A percentile compares a stretch with the other conserved stretches of the same genome.
Conservation (phyloP, 2,113 vertebrate genomes). For the Polyodon spathula region DNA sequence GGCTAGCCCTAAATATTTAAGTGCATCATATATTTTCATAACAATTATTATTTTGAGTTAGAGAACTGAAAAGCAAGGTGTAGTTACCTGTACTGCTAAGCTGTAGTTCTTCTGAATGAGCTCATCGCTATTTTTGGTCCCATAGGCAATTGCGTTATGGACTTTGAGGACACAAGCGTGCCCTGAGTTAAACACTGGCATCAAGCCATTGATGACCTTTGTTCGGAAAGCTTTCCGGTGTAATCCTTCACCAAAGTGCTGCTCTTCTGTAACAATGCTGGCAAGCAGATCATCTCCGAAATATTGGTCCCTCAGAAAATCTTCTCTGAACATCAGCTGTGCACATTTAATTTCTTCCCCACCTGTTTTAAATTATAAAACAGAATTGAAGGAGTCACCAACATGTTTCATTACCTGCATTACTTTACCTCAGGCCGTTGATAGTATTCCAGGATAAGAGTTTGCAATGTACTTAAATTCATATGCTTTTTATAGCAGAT, state of each 20-base stretch:
- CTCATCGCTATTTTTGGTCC: conserved; percentile 69
- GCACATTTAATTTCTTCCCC: conserved; percentile 76
- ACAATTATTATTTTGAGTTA: no score
- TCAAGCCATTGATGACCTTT: conserved; percentile 62
- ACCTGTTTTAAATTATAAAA: conserved; percentile 33
- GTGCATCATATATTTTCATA: no score
- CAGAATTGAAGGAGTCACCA: not conserved
- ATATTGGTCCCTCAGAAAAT: conserved; percentile 75
- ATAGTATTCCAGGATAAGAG: no score
- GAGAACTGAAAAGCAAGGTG: not conserved
- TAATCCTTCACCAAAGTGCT: conserved; percentile 88
- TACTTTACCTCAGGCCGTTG: not conserved
- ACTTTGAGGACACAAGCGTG: conserved; percentile 88
- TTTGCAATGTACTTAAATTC: no score
- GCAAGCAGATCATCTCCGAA: conserved; percentile 68
- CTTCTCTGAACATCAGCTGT: conserved; percentile 75
- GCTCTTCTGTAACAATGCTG: conserved; percentile 72
- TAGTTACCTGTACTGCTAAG: conserved; percentile 77
- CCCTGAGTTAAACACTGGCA: conserved; percentile 57
- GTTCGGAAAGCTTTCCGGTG: conserved; percentile 86
- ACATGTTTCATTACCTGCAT: not conserved
- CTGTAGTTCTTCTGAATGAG: conserved; percentile 78
- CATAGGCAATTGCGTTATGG: conserved; percentile 71
- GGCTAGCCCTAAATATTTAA: no score
- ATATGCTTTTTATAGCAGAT: no score